Evolutionary conservation across 2,113 vertebrate species (phyloP), one percentile per base, ranked within the genome.

Genomic region (Callorhinus ursinus): DNA sequence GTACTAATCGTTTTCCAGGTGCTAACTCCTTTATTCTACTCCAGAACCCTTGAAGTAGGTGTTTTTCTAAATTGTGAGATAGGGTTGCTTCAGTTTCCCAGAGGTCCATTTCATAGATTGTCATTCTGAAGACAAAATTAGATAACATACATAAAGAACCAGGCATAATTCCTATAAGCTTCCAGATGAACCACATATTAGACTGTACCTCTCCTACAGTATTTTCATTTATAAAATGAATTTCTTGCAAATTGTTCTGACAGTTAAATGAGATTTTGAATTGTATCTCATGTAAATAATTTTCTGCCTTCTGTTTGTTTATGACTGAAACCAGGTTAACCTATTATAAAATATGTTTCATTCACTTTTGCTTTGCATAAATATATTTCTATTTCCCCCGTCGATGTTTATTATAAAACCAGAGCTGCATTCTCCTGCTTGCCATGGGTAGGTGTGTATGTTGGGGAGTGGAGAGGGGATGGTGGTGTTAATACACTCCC

Each of bases 81-180:
- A 46, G 36, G 81, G 0, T 63, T 67, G 11, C 24, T 74, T 22
- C 69, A 59, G 2, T 3, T 57, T 77, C 18, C 14, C n/a, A 93
- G 24, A 72, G 7, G 28, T 42, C 10, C 2, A 55, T 82, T 77
- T 88, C n/a, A 10, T 74, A 53, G 39, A 53, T 93, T n/a, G 69
- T 79, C 26, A 82, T 77, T 63, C 67, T 88, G 61, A 91, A 92
- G 89, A 26, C 77, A 18, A 91, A 96, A 69, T 86, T 93, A 69
- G 57, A 18, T 55, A 36, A 9, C 8, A 49, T 22, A 51, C 4
- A 16, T 77, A 24, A 86, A 83, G 10, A 69, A 87, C 8, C 12
- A 92, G 39, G n/a, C 24, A n/a, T 86, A 65, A 96, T 79, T 79
- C 13, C n/a, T 65, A 2, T 6, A 90, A 53, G 19, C 7, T 39